Percentiles rank a stretch among this genome's conserved stretches.
These are phyloP conservation scores for Cheilosia soror DNA, from an alignment of 2,888 invertebrate genomes.

Conservation along the genomic window DNA sequence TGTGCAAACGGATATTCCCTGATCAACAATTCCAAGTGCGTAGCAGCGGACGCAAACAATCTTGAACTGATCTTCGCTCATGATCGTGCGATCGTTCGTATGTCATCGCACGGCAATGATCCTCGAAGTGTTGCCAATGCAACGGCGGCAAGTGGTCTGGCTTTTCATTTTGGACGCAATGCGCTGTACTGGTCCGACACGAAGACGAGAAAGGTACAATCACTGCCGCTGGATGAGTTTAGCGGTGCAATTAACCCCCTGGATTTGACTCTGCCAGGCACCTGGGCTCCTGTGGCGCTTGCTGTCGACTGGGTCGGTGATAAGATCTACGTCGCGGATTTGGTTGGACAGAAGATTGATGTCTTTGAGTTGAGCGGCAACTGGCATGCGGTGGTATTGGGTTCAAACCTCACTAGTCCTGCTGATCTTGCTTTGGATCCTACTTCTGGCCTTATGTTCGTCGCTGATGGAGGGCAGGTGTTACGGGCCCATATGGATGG, in stretches of 20 bases:
- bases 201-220: constrained; percentile 91
- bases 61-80: constrained; percentile 89
- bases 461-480: constrained; percentile 93
- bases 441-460: constrained; percentile 93
- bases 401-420: constrained; percentile 95
- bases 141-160: constrained; percentile 93
- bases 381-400: constrained; percentile 95
- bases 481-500: constrained; percentile 98
- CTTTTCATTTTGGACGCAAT: constrained; percentile 91
- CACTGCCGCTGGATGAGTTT: constrained; percentile 83
- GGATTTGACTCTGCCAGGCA: constrained; percentile 91
- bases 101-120: constrained; percentile 88
- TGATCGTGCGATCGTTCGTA: constrained; percentile 88
- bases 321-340: constrained; percentile 97
- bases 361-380: constrained; percentile 95
- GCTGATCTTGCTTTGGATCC: constrained; percentile 97
- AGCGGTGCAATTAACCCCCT: constrained; percentile 83
- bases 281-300: constrained; percentile 95
- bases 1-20: constrained; percentile 92
- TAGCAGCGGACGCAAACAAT: constrained; percentile 86
- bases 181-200: constrained; percentile 95
- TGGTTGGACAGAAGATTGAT: constrained; percentile 96
- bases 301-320: constrained; percentile 99
- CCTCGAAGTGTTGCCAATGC: constrained; percentile 89
- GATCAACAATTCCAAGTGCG: constrained; percentile 87